Conservation (phyloP, 2,888 invertebrate species). For the Ptychoptera contaminata region DNA sequence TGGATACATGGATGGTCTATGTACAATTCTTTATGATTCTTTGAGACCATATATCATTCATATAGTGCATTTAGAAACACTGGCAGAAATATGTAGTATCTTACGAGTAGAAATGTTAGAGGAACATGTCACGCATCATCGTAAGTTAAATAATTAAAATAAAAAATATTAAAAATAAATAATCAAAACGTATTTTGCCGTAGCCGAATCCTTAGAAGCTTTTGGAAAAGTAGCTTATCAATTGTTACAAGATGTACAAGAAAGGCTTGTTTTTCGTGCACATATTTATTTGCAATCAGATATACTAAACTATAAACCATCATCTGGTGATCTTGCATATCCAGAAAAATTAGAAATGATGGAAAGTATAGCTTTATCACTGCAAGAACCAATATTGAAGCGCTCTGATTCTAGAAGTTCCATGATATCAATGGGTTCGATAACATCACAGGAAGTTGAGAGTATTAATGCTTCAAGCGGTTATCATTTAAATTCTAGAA, state of each 20-base stretch:
- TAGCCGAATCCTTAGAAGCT: slow-evolving; percentile 52
- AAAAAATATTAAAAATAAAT: slow-evolving; percentile 3
- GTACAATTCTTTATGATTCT: slow-evolving; percentile 79
- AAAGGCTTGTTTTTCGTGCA: slow-evolving; percentile 87
- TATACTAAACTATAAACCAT: slow-evolving; percentile 74
- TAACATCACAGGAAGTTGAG: slow-evolving; percentile 57
- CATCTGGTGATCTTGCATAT: slow-evolving; percentile 91
- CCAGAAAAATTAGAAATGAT: slow-evolving; percentile 97
- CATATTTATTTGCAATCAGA: slow-evolving; percentile 88
- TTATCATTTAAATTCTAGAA: slow-evolving; percentile 28
- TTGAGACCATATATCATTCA: slow-evolving; percentile 88
- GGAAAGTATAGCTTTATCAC: slow-evolving; percentile 60
- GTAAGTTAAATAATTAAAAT: slow-evolving; percentile 32
- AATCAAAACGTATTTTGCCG: slow-evolving; percentile 11
- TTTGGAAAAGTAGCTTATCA: slow-evolving; percentile 66
- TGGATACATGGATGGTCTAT: slow-evolving; percentile 70
- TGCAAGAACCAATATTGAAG: slow-evolving; percentile 40
- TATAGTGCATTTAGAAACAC: slow-evolving; percentile 91
- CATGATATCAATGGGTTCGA: slow-evolving; percentile 47
- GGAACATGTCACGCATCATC: slow-evolving; percentile 73
- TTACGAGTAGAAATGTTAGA: slow-evolving; percentile 81
- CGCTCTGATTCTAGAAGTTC: slow-evolving; percentile 55
- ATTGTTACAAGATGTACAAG: slow-evolving; percentile 86
- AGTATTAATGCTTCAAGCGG: slow-evolving; percentile 32
- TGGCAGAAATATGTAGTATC: slow-evolving; percentile 92